These are phyloP conservation scores for Bimastos eiseni DNA, from an alignment of 2,888 invertebrate species.

Conservation along the genomic window DNA sequence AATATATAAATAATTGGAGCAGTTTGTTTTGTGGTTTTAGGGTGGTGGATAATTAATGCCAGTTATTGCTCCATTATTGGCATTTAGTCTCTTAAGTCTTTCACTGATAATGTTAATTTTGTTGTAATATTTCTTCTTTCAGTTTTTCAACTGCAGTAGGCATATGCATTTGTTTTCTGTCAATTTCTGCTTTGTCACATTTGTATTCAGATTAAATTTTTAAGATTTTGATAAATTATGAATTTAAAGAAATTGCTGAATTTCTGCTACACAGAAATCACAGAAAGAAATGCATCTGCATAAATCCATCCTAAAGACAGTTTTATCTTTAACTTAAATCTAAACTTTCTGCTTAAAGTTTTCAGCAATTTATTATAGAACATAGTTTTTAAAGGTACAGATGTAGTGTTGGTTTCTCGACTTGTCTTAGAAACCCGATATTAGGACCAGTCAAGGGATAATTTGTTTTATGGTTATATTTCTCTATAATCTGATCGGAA, in stretches of 20 bases:
- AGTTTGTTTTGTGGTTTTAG: neutral
- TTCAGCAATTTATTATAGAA: neutral
- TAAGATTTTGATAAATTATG: neutral
- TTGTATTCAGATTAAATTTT: neutral
- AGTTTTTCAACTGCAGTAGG: neutral
- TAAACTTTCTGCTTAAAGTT: neutral
- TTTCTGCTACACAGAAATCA: neutral
- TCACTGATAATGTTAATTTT: neutral
- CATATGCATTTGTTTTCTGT: slow-evolving; percentile 13
- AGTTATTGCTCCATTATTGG: neutral
- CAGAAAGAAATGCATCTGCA: neutral
- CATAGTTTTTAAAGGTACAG: neutral
- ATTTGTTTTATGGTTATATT: slow-evolving; percentile 9
- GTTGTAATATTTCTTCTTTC: slow-evolving; percentile 7
- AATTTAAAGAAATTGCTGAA: neutral
- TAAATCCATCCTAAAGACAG: neutral
- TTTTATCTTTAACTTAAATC: neutral
- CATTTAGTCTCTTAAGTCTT: neutral
- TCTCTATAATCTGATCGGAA: neutral
- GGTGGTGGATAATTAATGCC: slow-evolving; percentile 21
- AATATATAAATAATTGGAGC: neutral
- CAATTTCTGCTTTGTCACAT: neutral
- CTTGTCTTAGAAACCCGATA: neutral
- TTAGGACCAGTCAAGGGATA: neutral
- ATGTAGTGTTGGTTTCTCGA: neutral